Evolutionary conservation across 2,888 invertebrate species (phyloP).

Genomic region (Artemia sinica): DNA sequence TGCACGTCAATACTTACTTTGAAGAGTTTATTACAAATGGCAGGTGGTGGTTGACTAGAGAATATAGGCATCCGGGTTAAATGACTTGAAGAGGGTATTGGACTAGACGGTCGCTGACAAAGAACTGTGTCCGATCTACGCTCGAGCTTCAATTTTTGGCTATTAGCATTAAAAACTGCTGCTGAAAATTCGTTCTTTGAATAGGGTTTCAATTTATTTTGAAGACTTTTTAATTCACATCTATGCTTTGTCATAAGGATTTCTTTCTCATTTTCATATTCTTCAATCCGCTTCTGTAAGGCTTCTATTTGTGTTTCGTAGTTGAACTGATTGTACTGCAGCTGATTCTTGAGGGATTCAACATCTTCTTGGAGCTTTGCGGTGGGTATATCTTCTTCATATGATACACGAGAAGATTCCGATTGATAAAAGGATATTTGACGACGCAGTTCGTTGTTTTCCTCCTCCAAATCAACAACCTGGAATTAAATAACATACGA

Average conservation of each 20-base stretch:
- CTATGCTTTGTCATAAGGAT: neutral
- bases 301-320: neutral
- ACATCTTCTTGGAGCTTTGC: neutral
- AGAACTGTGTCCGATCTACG: neutral
- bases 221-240: neutral
- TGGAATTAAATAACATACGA: conserved; percentile 28
- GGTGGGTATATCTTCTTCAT: neutral
- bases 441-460: conserved; percentile 42
- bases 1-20: neutral
- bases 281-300: neutral
- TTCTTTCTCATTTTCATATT: neutral
- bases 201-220: neutral
- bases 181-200: neutral
- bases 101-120: neutral
- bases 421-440: conserved; percentile 22
- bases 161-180: neutral
- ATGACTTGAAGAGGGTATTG: neutral
- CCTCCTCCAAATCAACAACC: conserved; percentile 50
- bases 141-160: neutral
- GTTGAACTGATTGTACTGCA: conserved; percentile 3
- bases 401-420: neutral
- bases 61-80: neutral
- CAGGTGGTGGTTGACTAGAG: neutral
- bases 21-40: conserved; percentile 3
- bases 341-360: neutral